phyloP scores from a whole-genome alignment of 1,140 invertebrate genomes.

The Macrobrachium rosenbergii region DNA sequence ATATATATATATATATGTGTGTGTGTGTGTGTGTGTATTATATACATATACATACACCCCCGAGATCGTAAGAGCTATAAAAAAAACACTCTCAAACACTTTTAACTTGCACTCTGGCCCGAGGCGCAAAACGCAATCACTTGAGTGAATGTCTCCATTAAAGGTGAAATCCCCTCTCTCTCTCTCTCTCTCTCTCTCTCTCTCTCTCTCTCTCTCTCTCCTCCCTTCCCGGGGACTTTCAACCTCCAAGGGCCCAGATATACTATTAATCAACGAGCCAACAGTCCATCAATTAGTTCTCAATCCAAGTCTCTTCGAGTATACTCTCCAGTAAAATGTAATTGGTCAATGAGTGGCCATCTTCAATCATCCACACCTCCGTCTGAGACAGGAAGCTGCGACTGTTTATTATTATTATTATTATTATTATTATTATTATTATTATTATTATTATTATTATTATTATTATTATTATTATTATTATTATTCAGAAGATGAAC shows the following conservation, averaged over 20 bases:
- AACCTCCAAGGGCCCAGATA: background rate
- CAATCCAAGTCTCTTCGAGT: conserved; percentile 46
- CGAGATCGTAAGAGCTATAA: no score
- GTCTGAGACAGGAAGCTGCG: background rate
- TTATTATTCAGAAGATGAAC: no score
- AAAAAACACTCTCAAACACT: no score
- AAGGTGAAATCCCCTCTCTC: background rate
- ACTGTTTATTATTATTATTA: background rate
- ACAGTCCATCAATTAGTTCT: conserved; percentile 56
- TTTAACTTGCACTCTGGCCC: background rate
- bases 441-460: background rate
- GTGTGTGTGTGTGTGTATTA: no score
- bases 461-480: no score
- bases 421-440: background rate
- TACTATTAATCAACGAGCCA: conserved; percentile 56
- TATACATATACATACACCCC: no score
- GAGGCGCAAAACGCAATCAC: background rate
- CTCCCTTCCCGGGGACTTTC: background rate
- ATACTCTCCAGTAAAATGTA: conserved; percentile 53
- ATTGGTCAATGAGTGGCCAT: conserved; percentile 44
- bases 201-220: conserved; percentile 7
- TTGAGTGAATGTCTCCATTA: background rate
- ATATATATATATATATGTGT: no score
- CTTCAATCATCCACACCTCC: conserved; percentile 29
- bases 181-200: conserved; percentile 31